Conservation (phyloP, 2,797 vertebrate genomes). For the Heterohyrax brucei region DNA sequence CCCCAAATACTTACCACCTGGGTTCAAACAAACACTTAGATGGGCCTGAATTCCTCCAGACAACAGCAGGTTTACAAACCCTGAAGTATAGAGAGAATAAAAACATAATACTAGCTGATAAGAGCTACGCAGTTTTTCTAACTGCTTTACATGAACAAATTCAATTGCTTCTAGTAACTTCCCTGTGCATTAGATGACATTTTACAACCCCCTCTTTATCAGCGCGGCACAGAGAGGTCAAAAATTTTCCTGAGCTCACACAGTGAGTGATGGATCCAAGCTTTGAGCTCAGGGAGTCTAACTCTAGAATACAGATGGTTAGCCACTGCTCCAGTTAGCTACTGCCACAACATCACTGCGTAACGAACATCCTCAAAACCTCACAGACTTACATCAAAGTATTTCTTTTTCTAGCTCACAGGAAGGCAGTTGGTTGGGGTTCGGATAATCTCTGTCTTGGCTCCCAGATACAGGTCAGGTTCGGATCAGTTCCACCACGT, state of each 20-base stretch:
- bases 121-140: not conserved
- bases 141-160: not conserved
- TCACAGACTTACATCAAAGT: not conserved
- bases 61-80: not conserved
- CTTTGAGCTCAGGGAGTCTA: not conserved
- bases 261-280: not conserved
- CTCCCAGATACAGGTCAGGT: not conserved
- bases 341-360: not conserved
- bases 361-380: not conserved
- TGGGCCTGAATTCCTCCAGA: not conserved
- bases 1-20: not conserved
- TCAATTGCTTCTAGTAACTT: not conserved
- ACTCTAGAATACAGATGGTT: not conserved
- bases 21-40: not conserved
- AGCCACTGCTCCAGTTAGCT: not conserved
- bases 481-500: not conserved
- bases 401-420: not conserved
- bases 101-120: not conserved
- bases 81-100: not conserved
- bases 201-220: not conserved
- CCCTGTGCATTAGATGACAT: not conserved
- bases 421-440: not conserved
- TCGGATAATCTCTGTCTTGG: not conserved
- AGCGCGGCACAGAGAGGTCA: not conserved
- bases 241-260: not conserved